These are phyloP conservation scores for Margarornis squamiger DNA, from an alignment of 2,797 vertebrate genomes.

Conservation along the genomic window DNA sequence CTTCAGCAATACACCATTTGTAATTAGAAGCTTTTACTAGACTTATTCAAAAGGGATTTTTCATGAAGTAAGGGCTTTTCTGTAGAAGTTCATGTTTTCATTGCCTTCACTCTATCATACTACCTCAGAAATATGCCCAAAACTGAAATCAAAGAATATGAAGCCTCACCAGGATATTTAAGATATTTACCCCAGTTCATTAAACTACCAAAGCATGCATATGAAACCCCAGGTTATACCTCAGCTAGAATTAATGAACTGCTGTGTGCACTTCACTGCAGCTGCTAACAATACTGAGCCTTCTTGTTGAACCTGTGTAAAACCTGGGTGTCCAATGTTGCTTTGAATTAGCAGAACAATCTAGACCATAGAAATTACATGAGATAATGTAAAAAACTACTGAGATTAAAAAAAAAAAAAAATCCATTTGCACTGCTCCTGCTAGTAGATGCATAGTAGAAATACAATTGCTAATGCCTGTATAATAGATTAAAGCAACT, in stretches of 20 bases:
- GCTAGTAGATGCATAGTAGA: neutral
- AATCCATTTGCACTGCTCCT: neutral
- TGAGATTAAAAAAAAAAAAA: neutral
- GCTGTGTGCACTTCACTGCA: neutral
- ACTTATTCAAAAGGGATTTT: neutral
- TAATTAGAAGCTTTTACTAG: neutral
- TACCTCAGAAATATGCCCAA: neutral
- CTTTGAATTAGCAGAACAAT: slow-evolving; percentile 19
- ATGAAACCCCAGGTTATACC: neutral
- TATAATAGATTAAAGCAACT: slow-evolving; percentile 12
- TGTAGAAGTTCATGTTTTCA: neutral
- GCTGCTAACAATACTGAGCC: neutral
- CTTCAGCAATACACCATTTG: neutral
- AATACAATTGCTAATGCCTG: neutral
- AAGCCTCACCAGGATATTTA: neutral
- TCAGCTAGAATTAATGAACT: neutral
- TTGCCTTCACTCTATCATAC: neutral
- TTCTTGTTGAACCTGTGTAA: neutral
- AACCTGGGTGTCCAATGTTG: neutral
- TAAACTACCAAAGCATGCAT: neutral
- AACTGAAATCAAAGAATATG: neutral
- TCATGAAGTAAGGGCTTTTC: neutral
- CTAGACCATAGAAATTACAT: neutral
- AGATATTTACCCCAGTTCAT: slow-evolving; percentile 20
- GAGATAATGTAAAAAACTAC: neutral